Base-by-base conservation (phyloP, 1,140 invertebrate genomes). In the Thalassaphorura encarpata region DNA sequence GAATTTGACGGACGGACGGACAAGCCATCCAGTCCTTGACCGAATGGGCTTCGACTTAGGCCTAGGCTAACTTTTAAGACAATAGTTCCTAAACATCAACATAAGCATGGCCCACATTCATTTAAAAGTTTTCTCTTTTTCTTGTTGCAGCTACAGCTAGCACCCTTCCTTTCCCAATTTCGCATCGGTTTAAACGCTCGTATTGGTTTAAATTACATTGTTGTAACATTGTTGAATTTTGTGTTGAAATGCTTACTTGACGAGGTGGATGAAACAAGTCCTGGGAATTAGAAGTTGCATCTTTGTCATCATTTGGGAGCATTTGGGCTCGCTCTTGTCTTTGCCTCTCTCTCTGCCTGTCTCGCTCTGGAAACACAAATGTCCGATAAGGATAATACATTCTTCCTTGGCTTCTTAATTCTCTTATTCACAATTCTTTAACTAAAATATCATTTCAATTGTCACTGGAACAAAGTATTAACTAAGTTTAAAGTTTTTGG, bases 331-430 rank as follows among this genome's bases (percentile, higher is more conserved):
- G 76, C 67, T 81, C 81, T 70, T 80, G 78, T 69, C 81, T 76
- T 70, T 84, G 82, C 69, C 77, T 75, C 73, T 85, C 82, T 59
- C 83, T 80, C 69, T 82, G 78, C 63, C 81, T 76, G 71, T 83
- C 81, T 51, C 61, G 62, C 54, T 63, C 62, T 63, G 45, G 27
- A 52, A 56, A 58, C n/a, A 61, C n/a, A n/a, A n/a, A 52, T 42
- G 42, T 42, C 55, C 49, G 45, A 56, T 28, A 40, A 18, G 29
- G 31, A 52, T 52, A 39, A 52, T 39, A 52, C 13, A 19, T 28
- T 52, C 18, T 11, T 11, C 33, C 33, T 11, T n/a, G 33, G 11
- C 11, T 36, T 11, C 11, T 36, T 36, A 36, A n/a, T 11, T 11
- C n/a, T 36, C 11, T 36, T 11, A 11, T 36, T 11, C 33, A 11